A percentile compares a stretch with the other conserved stretches of the same genome.
These are phyloP conservation scores for Hyperoodon ampullatus DNA, from an alignment of 2,113 vertebrate species.

Conservation along the genomic window DNA sequence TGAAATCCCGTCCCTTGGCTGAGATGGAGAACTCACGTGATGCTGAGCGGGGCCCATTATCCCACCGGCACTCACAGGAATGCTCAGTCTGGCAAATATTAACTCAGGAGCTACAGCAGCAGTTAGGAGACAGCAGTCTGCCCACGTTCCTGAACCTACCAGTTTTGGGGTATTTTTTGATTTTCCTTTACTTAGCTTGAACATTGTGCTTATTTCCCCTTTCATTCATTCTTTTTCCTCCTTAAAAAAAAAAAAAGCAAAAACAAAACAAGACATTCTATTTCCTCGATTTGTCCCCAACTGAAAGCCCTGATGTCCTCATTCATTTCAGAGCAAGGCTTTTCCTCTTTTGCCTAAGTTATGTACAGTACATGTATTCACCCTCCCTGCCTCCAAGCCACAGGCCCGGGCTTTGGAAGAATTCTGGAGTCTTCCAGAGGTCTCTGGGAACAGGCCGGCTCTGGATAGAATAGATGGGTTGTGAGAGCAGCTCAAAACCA, in stretches of 20 bases:
- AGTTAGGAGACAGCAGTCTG: constrained; percentile 40
- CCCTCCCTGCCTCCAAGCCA: not conserved
- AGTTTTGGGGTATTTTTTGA: constrained; percentile 1
- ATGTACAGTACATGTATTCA: constrained; percentile 45
- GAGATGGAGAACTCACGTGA: constrained; percentile 67
- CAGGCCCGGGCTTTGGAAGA: constrained; percentile 10
- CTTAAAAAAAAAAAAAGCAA: not conserved
- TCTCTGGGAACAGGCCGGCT: constrained; percentile 23
- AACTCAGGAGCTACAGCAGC: constrained; percentile 59
- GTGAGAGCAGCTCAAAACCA: constrained; percentile 18
- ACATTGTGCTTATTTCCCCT: not conserved
- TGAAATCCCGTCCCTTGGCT: constrained; percentile 67
- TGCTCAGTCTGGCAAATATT: constrained; percentile 76
- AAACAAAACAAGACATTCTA: not conserved
- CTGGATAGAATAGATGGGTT: constrained; percentile 54
- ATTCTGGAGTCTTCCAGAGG: not conserved
- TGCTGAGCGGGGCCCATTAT: constrained; percentile 61
- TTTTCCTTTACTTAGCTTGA: constrained; percentile 32
- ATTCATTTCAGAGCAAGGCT: constrained; percentile 54
- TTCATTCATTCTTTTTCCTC: constrained; percentile 8
- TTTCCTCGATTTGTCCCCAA: not conserved
- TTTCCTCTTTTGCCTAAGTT: constrained; percentile 48
- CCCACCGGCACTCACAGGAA: constrained; percentile 62
- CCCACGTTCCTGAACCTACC: constrained; percentile 59
- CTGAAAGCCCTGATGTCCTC: not conserved